Conservation (phyloP, 92 coral and sea anemone species). For the Parazoanthus darwini region DNA sequence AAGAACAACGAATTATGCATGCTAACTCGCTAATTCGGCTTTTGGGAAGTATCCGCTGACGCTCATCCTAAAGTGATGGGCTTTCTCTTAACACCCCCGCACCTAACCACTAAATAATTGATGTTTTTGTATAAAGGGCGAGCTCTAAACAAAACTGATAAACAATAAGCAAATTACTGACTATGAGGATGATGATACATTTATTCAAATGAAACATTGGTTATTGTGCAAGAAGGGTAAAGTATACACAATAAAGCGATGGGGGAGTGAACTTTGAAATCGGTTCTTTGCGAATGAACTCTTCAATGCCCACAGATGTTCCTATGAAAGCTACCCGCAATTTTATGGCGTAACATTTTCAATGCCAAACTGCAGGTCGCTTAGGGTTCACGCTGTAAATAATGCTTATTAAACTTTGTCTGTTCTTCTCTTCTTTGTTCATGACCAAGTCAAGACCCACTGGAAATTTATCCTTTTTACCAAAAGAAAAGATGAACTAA, state of each 20-base stretch:
- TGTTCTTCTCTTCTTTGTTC: neutral
- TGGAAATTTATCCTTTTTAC: neutral
- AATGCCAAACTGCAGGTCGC: slow-evolving; percentile 41
- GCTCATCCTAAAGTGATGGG: neutral
- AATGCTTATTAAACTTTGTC: neutral
- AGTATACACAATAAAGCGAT: neutral
- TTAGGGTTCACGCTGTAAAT: slow-evolving; percentile 23
- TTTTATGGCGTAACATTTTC: neutral
- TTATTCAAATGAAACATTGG: neutral
- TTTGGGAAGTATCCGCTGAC: neutral
- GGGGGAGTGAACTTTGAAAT: neutral
- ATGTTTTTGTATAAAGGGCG: neutral
- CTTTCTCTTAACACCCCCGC: slow-evolving; percentile 27
- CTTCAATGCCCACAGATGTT: neutral
- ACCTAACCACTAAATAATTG: slow-evolving; percentile 17
- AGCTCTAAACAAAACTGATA: slow-evolving; percentile 27
- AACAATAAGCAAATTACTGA: slow-evolving; percentile 32
- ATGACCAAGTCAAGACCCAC: neutral
- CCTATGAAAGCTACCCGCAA: neutral
- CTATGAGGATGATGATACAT: slow-evolving; percentile 20
- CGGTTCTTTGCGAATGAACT: neutral
- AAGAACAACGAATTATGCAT: neutral
- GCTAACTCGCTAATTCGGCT: neutral
- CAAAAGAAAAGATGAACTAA: neutral
- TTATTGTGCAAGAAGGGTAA: neutral